Evolutionary conservation across 2,888 invertebrate species (phyloP).

Genomic region (Sussaba pulchella): DNA sequence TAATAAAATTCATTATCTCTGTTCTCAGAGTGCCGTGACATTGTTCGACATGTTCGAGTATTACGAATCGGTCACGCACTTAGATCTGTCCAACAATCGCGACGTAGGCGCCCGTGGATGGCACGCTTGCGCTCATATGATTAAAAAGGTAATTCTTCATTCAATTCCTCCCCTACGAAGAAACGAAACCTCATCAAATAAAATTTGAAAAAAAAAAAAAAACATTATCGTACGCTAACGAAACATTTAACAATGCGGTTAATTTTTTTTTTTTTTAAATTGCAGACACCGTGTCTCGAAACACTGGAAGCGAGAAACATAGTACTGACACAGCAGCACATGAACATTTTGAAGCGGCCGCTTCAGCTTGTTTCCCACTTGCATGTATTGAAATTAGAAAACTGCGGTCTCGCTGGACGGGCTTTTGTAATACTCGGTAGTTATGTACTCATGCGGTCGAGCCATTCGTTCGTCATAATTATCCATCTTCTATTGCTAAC

Average conservation of each 20-base stretch:
- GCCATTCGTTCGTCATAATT: constrained; percentile 3
- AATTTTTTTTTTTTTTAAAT: constrained; percentile 58
- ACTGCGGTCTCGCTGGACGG: constrained; percentile 90
- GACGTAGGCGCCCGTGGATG: constrained; percentile 92
- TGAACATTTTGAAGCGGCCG: constrained; percentile 90
- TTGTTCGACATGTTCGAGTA: constrained; percentile 97
- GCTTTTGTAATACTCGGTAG: constrained; percentile 91
- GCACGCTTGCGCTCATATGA: constrained; percentile 92
- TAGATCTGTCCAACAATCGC: constrained; percentile 92
- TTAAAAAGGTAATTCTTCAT: constrained; percentile 88
- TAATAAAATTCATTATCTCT: constrained; percentile 47
- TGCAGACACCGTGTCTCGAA: constrained; percentile 89
- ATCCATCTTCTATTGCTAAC: background rate
- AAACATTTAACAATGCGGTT: constrained; percentile 2
- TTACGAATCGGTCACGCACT: constrained; percentile 91
- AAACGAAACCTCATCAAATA: too few species aligned
- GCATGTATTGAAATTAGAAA: constrained; percentile 91
- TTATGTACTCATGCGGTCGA: constrained; percentile 18
- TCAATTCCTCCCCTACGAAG: too few species aligned
- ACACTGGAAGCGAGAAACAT: constrained; percentile 89
- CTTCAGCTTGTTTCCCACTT: constrained; percentile 90
- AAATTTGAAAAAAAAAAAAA: too few species aligned
- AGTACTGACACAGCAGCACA: constrained; percentile 88
- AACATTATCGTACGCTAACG: constrained; percentile 11
- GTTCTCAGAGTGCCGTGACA: constrained; percentile 87